phyloP scores from a whole-genome alignment of 2,113 vertebrate genomes.

The Ceuthmochares aereus region DNA sequence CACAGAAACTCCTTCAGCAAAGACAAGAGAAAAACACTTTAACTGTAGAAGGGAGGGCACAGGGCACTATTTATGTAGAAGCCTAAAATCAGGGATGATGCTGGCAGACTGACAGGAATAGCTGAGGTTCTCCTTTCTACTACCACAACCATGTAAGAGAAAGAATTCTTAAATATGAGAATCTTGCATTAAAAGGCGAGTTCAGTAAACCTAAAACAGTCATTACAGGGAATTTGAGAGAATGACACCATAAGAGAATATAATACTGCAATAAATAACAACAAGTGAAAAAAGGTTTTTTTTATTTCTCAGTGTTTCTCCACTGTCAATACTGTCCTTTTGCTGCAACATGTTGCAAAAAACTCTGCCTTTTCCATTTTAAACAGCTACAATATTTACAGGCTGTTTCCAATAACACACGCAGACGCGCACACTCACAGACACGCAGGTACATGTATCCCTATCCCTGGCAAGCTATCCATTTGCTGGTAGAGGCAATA shows the following conservation, averaged over 20 bases:
- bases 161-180: background rate
- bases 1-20: background rate
- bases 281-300: constrained; percentile 63
- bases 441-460: constrained; percentile 68
- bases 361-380: constrained; percentile 75
- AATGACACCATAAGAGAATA: background rate
- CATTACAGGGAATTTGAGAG: background rate
- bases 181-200: background rate
- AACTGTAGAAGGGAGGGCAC: background rate
- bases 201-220: background rate
- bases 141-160: background rate
- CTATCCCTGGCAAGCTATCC: constrained; percentile 71
- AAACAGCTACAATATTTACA: constrained; percentile 84
- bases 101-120: background rate
- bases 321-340: constrained; percentile 81
- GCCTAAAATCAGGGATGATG: background rate
- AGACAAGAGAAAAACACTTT: background rate
- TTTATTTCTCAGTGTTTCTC: constrained; percentile 83
- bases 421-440: constrained; percentile 72
- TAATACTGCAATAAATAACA: constrained; percentile 69
- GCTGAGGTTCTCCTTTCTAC: background rate
- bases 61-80: background rate
- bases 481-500: constrained; percentile 78
- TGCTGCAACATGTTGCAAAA: constrained; percentile 78
- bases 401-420: constrained; percentile 73